These are phyloP conservation scores for Rhagoletis pomonella DNA, from an alignment of 1,140 invertebrate genomes.

Conservation along the genomic window DNA sequence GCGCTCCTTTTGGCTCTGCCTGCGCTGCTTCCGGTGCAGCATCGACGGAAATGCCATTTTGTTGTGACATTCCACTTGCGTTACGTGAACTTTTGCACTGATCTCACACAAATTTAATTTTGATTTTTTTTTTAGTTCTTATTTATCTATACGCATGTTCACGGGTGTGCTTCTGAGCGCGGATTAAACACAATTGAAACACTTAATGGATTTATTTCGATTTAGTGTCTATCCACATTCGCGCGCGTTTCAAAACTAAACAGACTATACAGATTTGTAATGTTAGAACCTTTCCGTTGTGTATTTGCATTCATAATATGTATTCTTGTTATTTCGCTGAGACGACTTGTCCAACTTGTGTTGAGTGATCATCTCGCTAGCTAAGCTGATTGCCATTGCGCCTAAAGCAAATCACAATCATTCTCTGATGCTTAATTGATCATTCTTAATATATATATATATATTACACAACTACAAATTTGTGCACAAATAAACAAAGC, in stretches of 20 bases:
- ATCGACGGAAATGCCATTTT: slow-evolving; percentile 37
- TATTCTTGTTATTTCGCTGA: neutral
- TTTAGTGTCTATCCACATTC: neutral
- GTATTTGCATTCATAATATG: neutral
- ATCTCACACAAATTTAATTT: neutral
- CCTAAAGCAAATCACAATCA: neutral
- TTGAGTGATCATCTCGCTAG: neutral
- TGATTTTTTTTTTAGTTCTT: neutral
- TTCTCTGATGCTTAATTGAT: neutral
- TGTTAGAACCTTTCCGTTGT: neutral
- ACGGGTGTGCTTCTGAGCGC: neutral
- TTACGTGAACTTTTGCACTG: neutral
- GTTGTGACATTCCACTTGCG: slow-evolving; percentile 6
- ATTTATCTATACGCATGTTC: too few relatives aligned
- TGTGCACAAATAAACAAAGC: neutral
- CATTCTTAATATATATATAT: neutral
- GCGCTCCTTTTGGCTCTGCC: slow-evolving; percentile 9
- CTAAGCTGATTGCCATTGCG: neutral
- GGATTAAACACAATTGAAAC: neutral
- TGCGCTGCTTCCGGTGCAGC: slow-evolving; percentile 33
- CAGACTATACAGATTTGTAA: slow-evolving; percentile 4
- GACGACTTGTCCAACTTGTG: neutral
- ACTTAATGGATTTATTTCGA: neutral
- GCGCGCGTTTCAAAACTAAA: slow-evolving; percentile 38
- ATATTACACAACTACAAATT: too few relatives aligned